Percentiles rank a stretch among this genome's conserved stretches.
phyloP scores from a whole-genome alignment of 2,113 vertebrate genomes.

The Pardalotus punctatus region DNA sequence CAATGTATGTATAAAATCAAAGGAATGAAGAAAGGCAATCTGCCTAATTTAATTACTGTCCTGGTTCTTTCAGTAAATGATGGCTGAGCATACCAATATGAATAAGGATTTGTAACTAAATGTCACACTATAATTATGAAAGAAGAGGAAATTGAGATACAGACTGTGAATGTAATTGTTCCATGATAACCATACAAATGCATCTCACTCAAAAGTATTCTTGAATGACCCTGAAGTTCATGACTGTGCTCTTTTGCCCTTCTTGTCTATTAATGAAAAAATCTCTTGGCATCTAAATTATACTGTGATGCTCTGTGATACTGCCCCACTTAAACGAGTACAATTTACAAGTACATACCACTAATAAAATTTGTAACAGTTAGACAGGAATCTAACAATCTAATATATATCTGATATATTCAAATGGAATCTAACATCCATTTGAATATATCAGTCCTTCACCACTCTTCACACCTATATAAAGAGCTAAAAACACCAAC shows the following conservation, averaged over 20 bases:
- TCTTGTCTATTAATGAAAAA: constrained; percentile 7
- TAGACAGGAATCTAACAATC: not conserved
- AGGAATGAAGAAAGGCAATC: constrained; percentile 40
- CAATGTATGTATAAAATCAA: constrained; percentile 43
- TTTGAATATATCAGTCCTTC: not conserved
- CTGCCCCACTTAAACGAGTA: not conserved
- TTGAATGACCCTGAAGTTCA: constrained; percentile 14
- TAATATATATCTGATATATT: too few relatives aligned
- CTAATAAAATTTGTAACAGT: not conserved
- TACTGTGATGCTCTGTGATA: not conserved
- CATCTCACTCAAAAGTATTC: constrained; percentile 13
- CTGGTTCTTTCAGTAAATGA: constrained; percentile 50
- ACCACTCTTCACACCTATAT: not conserved
- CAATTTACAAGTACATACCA: not conserved
- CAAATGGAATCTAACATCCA: too few relatives aligned
- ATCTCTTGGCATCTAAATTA: not conserved
- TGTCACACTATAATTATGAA: constrained; percentile 41
- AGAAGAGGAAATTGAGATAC: constrained; percentile 45
- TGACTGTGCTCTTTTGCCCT: not conserved
- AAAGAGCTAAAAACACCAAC: not conserved
- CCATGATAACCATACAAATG: constrained; percentile 5
- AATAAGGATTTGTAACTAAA: constrained; percentile 48
- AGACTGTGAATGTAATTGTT: constrained; percentile 55
- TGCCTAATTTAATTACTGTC: constrained; percentile 60
- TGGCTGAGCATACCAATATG: constrained; percentile 39